These are phyloP conservation scores for Atractosteus spatula DNA, from an alignment of 2,113 vertebrate species.

Conservation along the genomic window DNA sequence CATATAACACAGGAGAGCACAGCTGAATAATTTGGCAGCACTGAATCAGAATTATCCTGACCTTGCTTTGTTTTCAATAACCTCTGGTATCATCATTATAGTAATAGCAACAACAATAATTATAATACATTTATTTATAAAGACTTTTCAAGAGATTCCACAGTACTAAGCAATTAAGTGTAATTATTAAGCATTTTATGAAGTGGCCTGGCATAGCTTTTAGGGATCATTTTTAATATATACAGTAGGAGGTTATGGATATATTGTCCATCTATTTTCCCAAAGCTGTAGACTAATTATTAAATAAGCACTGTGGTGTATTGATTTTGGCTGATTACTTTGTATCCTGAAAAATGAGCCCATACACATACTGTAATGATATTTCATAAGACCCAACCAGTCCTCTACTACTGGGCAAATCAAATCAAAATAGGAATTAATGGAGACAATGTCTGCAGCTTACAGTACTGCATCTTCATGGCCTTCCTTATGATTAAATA, in stretches of 20 bases:
- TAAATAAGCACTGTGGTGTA: slow-evolving; percentile 47
- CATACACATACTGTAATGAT: slow-evolving; percentile 21
- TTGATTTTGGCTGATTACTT: slow-evolving; percentile 46
- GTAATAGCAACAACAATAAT: too few species aligned
- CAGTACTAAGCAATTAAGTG: neutral
- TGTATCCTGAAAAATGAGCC: slow-evolving; percentile 35
- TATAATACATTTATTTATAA: too few species aligned
- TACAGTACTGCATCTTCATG: slow-evolving; percentile 11
- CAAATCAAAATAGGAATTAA: slow-evolving; percentile 28
- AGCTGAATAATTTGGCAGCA: neutral
- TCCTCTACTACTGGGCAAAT: slow-evolving; percentile 33
- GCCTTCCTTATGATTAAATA: neutral
- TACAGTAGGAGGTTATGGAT: slow-evolving; percentile 41
- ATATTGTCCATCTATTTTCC: slow-evolving; percentile 41
- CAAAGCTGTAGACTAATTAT: slow-evolving; percentile 53
- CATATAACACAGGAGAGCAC: neutral
- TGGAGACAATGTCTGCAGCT: slow-evolving; percentile 13
- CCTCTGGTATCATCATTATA: neutral
- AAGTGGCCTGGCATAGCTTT: slow-evolving; percentile 29
- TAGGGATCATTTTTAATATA: slow-evolving; percentile 37
- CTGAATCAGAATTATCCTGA: neutral
- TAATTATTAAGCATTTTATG: slow-evolving; percentile 44
- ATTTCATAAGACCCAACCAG: slow-evolving; percentile 37
- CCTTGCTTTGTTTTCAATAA: neutral
- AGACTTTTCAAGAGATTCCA: too few species aligned